Evolutionary conservation across 2,888 invertebrate species (phyloP).

Genomic region (Stictocephala bisonia): DNA sequence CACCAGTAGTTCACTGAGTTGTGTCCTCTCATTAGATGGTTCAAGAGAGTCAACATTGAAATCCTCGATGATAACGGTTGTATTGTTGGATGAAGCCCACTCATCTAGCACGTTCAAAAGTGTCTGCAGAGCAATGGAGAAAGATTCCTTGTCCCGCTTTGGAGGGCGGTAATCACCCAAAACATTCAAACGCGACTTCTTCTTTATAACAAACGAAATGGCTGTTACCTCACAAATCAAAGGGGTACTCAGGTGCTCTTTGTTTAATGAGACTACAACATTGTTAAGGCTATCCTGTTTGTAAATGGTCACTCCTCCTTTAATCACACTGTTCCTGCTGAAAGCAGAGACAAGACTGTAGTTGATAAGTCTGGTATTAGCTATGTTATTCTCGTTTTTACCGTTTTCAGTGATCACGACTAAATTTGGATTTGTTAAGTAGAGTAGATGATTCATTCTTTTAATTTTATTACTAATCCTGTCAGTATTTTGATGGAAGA

Average conservation of each 20-base stretch:
- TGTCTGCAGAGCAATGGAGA: neutral
- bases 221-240: constrained; percentile 1
- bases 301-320: no score
- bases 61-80: neutral
- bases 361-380: no score
- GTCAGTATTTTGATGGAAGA: no score
- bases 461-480: no score
- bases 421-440: no score
- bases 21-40: constrained; percentile 3
- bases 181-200: constrained; percentile 2
- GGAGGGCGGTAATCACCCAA: constrained; percentile 1
- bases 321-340: no score
- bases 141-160: neutral
- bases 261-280: no score
- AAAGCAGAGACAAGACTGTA: no score
- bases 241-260: constrained; percentile 2
- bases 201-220: neutral
- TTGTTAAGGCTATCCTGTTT: no score
- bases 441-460: no score
- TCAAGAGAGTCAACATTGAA: neutral
- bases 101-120: constrained; percentile 10
- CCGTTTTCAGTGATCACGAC: no score
- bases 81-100: neutral
- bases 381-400: no score
- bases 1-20: neutral